Conservation (phyloP, 2,113 vertebrate species). For the Cephalopterus ornatus region DNA sequence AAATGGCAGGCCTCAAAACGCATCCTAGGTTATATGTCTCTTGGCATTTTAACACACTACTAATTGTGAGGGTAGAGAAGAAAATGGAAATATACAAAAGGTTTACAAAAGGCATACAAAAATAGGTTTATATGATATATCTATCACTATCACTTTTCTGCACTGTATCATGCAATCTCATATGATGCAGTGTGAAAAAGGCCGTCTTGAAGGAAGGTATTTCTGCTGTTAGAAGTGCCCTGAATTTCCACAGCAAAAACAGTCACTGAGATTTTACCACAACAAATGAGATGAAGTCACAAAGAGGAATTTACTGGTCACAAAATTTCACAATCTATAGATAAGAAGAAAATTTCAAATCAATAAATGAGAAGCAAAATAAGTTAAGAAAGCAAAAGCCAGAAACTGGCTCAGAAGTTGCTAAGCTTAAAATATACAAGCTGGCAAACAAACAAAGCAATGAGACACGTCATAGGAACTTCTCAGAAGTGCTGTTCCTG, state of each 20-base stretch:
- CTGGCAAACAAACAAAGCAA: not conserved
- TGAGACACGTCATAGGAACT: not conserved
- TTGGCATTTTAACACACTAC: not conserved
- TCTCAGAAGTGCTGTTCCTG: not conserved
- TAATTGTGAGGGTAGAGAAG: not conserved
- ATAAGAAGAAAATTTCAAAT: not conserved
- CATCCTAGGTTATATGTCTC: not conserved
- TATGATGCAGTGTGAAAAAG: not conserved
- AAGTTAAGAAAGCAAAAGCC: not conserved
- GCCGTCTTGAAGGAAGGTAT: not conserved
- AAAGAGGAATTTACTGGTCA: not conserved
- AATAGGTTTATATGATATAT: not conserved
- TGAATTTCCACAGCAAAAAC: not conserved
- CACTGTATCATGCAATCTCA: accelerated
- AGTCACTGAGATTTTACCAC: not conserved
- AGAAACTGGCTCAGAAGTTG: not conserved
- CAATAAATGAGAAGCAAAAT: not conserved
- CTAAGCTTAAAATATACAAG: not conserved
- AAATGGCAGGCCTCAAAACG: not conserved
- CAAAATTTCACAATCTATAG: not conserved
- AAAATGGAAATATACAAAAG: not conserved
- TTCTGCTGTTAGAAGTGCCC: not conserved
- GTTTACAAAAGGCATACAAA: not conserved
- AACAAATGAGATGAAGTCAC: not conserved
- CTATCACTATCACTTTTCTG: not conserved